These are phyloP conservation scores for Drosophila paracracens DNA, from an alignment of 2,888 invertebrate genomes.

Conservation along the genomic window DNA sequence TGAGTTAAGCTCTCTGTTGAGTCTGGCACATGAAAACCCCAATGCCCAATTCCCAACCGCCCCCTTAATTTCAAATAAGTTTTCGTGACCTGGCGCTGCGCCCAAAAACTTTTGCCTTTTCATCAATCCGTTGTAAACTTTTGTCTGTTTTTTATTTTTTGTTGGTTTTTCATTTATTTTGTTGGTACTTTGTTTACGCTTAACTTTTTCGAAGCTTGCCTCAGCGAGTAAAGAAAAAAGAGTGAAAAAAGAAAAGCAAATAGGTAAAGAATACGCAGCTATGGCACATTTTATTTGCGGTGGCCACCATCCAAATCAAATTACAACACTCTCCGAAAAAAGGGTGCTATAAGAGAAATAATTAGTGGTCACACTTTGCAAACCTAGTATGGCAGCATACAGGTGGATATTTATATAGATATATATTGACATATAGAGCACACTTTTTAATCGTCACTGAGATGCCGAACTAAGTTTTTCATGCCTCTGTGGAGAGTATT, in stretches of 20 bases:
- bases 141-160: background rate
- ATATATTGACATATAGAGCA: background rate
- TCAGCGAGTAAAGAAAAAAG: conserved; percentile 10
- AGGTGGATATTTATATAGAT: background rate
- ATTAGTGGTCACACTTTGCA: background rate
- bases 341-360: background rate
- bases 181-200: conserved; percentile 35
- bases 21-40: background rate
- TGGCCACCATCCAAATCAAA: conserved; percentile 33
- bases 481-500: too few relatives aligned
- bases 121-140: conserved; percentile 48
- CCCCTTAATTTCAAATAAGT: conserved; percentile 30
- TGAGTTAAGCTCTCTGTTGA: conserved; percentile 37
- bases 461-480: too few relatives aligned
- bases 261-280: conserved; percentile 3
- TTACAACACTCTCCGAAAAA: conserved; percentile 26
- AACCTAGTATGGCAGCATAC: background rate
- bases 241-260: background rate
- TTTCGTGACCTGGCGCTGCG: conserved; percentile 41
- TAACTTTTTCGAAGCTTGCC: conserved; percentile 33
- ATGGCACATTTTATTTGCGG: conserved; percentile 9
- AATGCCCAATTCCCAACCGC: background rate
- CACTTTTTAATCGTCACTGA: background rate
- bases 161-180: conserved; percentile 10
- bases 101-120: conserved; percentile 48